Base-by-base conservation (phyloP, 2,797 vertebrate genomes). In the Aplochiton taeniatus region DNA sequence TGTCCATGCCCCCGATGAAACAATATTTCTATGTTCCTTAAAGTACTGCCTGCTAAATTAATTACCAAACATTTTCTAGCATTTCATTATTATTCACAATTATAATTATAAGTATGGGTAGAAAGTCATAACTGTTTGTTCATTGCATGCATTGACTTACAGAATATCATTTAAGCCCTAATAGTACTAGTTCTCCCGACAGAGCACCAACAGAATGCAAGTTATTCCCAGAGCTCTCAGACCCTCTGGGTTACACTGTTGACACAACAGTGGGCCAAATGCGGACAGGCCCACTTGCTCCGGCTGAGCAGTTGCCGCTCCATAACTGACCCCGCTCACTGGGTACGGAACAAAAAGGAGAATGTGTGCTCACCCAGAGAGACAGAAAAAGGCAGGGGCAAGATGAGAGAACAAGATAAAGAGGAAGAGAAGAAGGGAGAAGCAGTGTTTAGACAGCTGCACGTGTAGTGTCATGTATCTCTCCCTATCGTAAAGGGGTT, bases 361-460 rank as follows among this genome's bases (percentile, higher is more conserved):
- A 76, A 58, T 52, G 48, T 6, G 31, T 74, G 70, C 84, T 82
- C n/a, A 54, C 59, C 20, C n/a, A 16, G 61, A 16, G 31, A 64
- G 76, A 83, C 74, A 11, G 78, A 79, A 75, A 82, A 55, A 41
- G 52, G 55, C 17, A 55, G 17, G 0, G 50, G n/a, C 41, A 8
- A 42, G 1, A 16, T 9, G 42, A 61, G 47, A 46, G 58, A 16
- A 44, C 42, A 41, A 75, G 69, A 86, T 77, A 75, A 80, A 79
- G 78, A 78, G 70, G 73, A 61, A 72, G 72, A 78, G 76, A 79
- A 47, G 13, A 19, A 48, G 19, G 75, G 82, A 88, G 89, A 80
- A 80, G 89, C 88, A 88, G 86, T 92, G 79, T 92, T 91, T 87
- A 91, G 91, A 92, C 91, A 93, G 91, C 90, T 93, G 91, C 88